Base-by-base conservation (phyloP, 1,140 invertebrate species). In the Philopotamus ludificatus region DNA sequence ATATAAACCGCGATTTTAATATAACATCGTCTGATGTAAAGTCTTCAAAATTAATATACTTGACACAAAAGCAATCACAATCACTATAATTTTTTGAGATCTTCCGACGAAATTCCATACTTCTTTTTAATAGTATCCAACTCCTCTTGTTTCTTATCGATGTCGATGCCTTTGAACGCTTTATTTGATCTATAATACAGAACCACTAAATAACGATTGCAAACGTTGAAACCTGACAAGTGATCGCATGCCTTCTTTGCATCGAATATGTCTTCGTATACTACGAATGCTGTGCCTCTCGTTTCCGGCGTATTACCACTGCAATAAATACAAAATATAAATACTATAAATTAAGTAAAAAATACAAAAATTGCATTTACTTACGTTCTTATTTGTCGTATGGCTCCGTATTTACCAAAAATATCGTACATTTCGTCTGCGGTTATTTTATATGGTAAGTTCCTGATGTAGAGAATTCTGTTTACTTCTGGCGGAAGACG, bases 361-460 rank as follows among this genome's bases (percentile, higher is more conserved):
- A 66, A 34, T 34, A 12, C 28, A 4, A 34, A 34, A 34, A n/a
- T n/a, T n/a, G n/a, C 74, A 3, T 15, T 39, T 54, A 90, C 93
- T 90, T 88, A 97, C 91, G 98, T 92, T 83, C 97, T 82, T 59
- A 99, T 99, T 82, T 99, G 98, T 71, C 97, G 79, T 62, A 99
- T 98, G 12, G 97, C 97, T 74, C 97, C 97, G 83, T 98, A 99
- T 85, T 99, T 99, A 28, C 98, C 97, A 86, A 99, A 99, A 70
- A 99, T 99, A 82, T 99, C 97, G 76, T 99, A 99, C 97, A 99
- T 99, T 87, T 99, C 97, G 83, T 99, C 98, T n/a, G 93, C 93
- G 55, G 96, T 98, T 59, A 99, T 99, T 84, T 99, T 99, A 74
- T 99, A 99, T 0, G 98, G 97, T 50, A 99, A 82, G 82, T 99